phyloP scores from a whole-genome alignment of 2,888 invertebrate species.

The Lottia scabra region DNA sequence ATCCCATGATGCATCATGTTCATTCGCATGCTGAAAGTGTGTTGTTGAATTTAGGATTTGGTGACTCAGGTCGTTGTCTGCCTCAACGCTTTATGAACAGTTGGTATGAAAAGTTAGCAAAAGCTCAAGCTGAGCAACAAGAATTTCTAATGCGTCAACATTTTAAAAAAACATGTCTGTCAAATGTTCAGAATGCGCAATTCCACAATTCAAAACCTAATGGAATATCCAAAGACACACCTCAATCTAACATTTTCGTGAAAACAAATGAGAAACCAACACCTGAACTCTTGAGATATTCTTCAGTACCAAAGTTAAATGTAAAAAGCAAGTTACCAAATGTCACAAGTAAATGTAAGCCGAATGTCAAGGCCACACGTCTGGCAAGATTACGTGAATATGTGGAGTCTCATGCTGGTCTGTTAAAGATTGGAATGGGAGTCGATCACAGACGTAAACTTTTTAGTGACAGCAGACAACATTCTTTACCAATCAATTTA shows the following conservation, averaged over 20 bases:
- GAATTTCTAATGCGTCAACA: background rate
- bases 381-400: constrained; percentile 26
- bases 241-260: too few relatives aligned
- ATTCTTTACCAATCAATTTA: constrained; percentile 55
- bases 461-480: constrained; percentile 49
- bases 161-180: too few relatives aligned
- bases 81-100: constrained; percentile 60
- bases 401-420: constrained; percentile 21
- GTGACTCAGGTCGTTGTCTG: constrained; percentile 49
- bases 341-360: too few relatives aligned
- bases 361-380: background rate
- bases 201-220: too few relatives aligned
- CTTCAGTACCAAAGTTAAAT: too few relatives aligned
- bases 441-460: constrained; percentile 21
- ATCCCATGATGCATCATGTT: constrained; percentile 14
- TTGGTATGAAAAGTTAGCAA: constrained; percentile 55
- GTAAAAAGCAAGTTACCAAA: too few relatives aligned
- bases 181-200: too few relatives aligned
- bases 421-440: background rate
- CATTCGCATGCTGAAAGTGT: constrained; percentile 44
- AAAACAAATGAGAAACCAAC: too few relatives aligned
- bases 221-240: too few relatives aligned
- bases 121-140: constrained; percentile 28
- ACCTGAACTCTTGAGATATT: too few relatives aligned
- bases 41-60: constrained; percentile 56